Evolutionary conservation across 2,113 vertebrate genomes (phyloP).

Genomic region (Oceanodroma tethys): DNA sequence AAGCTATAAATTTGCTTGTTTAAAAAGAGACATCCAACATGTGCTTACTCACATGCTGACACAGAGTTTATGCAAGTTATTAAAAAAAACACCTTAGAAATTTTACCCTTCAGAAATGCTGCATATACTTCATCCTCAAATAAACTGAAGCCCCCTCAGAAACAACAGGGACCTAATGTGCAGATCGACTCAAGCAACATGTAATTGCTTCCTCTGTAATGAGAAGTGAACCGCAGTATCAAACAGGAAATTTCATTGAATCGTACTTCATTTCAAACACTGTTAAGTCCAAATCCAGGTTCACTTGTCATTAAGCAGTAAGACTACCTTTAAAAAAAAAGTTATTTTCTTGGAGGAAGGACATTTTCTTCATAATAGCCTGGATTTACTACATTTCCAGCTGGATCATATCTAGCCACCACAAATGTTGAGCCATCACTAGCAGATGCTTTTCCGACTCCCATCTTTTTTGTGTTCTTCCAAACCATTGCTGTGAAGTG

Average conservation of each 20-base stretch:
- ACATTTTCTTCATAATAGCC: conserved; percentile 96
- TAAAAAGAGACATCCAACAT: not conserved
- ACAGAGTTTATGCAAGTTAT: not conserved
- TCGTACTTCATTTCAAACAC: not conserved
- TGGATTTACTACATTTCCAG: conserved; percentile 93
- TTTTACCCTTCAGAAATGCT: conserved; percentile 2
- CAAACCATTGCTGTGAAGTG: conserved; percentile 99
- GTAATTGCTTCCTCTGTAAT: not conserved
- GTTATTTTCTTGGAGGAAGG: conserved; percentile 82
- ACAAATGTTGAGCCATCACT: conserved; percentile 94
- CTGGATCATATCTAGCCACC: conserved; percentile 93
- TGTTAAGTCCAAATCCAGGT: not conserved
- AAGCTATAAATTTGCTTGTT: not conserved
- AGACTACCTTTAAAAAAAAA: not conserved
- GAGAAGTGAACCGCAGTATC: not conserved
- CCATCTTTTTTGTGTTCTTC: conserved; percentile 90
- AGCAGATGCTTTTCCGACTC: conserved; percentile 89
- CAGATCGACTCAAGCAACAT: not conserved
- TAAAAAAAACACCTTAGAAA: not conserved
- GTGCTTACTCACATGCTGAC: conserved; percentile 27
- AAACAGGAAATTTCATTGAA: not conserved
- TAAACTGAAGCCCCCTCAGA: not conserved
- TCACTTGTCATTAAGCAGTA: not conserved
- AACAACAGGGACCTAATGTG: not conserved
- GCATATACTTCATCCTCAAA: not conserved